A percentile compares a stretch with the other conserved stretches of the same genome.
These are phyloP conservation scores for Elmis aenea DNA, from an alignment of 2,888 invertebrate genomes.

Conservation along the genomic window DNA sequence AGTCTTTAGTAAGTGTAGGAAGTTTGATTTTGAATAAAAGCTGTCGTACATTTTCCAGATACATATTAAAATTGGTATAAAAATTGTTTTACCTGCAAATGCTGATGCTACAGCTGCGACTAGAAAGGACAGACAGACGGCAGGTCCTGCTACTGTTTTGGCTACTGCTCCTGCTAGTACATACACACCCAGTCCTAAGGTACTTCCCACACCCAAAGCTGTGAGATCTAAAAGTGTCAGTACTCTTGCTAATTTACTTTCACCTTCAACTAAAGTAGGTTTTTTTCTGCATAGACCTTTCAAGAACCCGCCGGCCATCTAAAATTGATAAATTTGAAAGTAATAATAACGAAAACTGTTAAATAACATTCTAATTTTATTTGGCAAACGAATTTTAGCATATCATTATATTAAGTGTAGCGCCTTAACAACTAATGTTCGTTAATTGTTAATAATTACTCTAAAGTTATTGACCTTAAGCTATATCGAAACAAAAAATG, in stretches of 20 bases:
- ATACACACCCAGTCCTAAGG: slow-evolving; percentile 91
- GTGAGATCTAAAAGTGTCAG: slow-evolving; percentile 80
- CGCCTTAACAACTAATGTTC: too few species aligned
- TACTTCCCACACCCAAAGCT: slow-evolving; percentile 80
- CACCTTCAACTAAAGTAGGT: slow-evolving; percentile 36
- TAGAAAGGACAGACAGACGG: slow-evolving; percentile 84
- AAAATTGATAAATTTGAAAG: slow-evolving; percentile 12
- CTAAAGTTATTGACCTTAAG: too few species aligned
- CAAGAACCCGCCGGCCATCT: slow-evolving; percentile 25
- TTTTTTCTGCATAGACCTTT: slow-evolving; percentile 46
- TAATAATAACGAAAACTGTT: too few species aligned
- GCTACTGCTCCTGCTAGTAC: slow-evolving; percentile 89
- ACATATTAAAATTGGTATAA: too few species aligned
- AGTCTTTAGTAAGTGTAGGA: too few species aligned
- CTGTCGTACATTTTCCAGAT: too few species aligned
- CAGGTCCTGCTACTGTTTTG: slow-evolving; percentile 82
- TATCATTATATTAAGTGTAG: too few species aligned
- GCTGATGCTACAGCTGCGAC: slow-evolving; percentile 90
- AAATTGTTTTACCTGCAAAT: slow-evolving; percentile 76
- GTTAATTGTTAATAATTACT: too few species aligned
- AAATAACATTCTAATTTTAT: too few species aligned
- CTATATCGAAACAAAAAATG: too few species aligned
- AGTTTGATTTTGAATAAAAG: too few species aligned
- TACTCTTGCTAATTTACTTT: slow-evolving; percentile 57
- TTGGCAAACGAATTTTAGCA: too few species aligned